Percentiles rank a stretch among this genome's conserved stretches.
These are phyloP conservation scores for Aspidapion aeneum DNA, from an alignment of 2,888 invertebrate species.

Conservation along the genomic window DNA sequence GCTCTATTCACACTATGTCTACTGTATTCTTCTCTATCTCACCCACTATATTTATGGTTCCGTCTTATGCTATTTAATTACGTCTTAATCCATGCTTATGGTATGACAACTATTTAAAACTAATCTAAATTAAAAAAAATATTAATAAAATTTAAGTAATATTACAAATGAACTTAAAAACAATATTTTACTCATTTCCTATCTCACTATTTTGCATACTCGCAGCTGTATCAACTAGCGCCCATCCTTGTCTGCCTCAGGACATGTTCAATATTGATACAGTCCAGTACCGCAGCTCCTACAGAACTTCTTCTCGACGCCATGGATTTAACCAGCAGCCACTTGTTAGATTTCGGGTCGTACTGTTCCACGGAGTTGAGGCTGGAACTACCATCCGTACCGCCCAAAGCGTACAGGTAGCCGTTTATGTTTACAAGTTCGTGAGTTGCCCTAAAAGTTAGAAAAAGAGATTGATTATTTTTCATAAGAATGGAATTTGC, in stretches of 20 bases:
- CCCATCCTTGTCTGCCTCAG: conserved; percentile 32
- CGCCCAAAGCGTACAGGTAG: conserved; percentile 61
- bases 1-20: too few species aligned
- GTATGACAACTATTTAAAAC: too few species aligned
- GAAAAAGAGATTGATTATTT: background rate
- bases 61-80: too few species aligned
- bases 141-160: too few species aligned
- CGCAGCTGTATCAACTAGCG: conserved; percentile 29
- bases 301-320: conserved; percentile 61
- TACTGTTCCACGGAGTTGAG: conserved; percentile 66
- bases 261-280: conserved; percentile 54
- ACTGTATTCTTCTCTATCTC: too few species aligned
- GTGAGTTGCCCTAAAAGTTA: conserved; percentile 59
- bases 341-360: conserved; percentile 62
- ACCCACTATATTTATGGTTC: too few species aligned
- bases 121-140: too few species aligned
- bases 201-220: background rate
- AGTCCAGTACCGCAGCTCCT: conserved; percentile 63
- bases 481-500: too few species aligned
- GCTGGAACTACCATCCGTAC: conserved; percentile 67
- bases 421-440: conserved; percentile 64
- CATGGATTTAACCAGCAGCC: conserved; percentile 65
- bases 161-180: too few species aligned
- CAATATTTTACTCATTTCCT: too few species aligned
- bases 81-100: too few species aligned